Base-by-base conservation (phyloP, 2,888 invertebrate species). In the Xiphydria camelus region DNA sequence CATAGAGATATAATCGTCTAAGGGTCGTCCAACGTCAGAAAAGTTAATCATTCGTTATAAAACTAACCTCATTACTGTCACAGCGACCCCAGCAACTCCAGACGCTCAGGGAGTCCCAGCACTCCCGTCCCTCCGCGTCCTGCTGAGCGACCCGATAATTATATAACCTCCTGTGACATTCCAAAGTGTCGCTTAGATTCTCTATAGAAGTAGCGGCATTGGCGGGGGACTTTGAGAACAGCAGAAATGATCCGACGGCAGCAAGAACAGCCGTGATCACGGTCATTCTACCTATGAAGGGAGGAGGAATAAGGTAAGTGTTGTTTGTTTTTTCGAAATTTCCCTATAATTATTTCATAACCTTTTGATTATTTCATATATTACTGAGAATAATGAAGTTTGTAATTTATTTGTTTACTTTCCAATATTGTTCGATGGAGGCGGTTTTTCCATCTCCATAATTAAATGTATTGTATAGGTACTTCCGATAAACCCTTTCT, bases 21-120 rank as follows among this genome's bases (percentile, higher is more conserved):
- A 39, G 12, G 7, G 21, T 32, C 32, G 12, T 6, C 6, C 4
- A 17, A 35, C 37, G 15, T 18, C 1, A 7, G 37, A 7, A 7
- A 5, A 1, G 15, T 10, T 6, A 17, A n/a, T 2, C 9, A 40
- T 40, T 40, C 10, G 1, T 6, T 17, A 40, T 40, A 40, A 4
- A 40, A 45, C 51, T 68, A 71, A 91, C 91, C 81, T 91, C 90
- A 68, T 87, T 87, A 0, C 91, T 89, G 69, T 90, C 89, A 66
- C 91, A 92, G 37, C 89, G 78, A 12, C 91, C 91, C 80, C 88
- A 89, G 68, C 91, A 91, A 1, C 88, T 86, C 68, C 85, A 83
- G 0, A 90, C 88, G 25, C 84, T 83, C 7, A 91, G 81, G 39
- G 79, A 79, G 62, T 89, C 91, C 85, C 87, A 88, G 68, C 91